phyloP scores from a whole-genome alignment of 2,113 vertebrate genomes.

The Protobothrops flavoviridis region DNA sequence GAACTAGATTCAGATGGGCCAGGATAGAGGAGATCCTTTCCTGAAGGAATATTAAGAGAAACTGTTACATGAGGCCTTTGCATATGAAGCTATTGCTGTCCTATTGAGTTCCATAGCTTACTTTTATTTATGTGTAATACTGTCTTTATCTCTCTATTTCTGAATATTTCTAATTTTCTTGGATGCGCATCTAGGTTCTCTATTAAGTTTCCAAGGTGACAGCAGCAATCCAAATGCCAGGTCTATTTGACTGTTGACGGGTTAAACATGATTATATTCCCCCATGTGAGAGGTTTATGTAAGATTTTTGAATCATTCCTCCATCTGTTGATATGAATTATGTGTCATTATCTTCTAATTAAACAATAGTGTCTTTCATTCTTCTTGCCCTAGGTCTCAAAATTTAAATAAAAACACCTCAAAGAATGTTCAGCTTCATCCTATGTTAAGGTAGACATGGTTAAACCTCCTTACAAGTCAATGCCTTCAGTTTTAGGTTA shows the following conservation, averaged over 20 bases:
- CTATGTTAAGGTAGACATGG: neutral
- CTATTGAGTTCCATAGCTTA: neutral
- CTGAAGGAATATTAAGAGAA: neutral
- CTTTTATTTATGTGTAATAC: neutral
- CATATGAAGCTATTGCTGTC: neutral
- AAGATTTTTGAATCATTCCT: neutral
- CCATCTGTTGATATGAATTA: neutral
- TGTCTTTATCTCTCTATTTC: neutral
- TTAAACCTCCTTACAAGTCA: neutral
- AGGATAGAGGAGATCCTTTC: neutral
- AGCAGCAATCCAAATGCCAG: neutral
- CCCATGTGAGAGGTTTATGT: neutral
- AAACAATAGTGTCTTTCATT: neutral
- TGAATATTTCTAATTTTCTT: neutral
- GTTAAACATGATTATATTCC: neutral
- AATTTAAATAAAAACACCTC: neutral
- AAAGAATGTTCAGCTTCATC: neutral
- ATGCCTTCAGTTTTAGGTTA: neutral
- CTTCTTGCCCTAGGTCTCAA: neutral
- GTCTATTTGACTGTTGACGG: neutral
- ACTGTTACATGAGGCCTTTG: neutral
- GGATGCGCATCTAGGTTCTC: neutral
- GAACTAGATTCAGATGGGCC: neutral
- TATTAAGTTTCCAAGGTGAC: neutral
- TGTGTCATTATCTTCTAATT: neutral